Evolutionary conservation across 2,113 vertebrate genomes (phyloP).

Genomic region (Cochlearius cochlearius): DNA sequence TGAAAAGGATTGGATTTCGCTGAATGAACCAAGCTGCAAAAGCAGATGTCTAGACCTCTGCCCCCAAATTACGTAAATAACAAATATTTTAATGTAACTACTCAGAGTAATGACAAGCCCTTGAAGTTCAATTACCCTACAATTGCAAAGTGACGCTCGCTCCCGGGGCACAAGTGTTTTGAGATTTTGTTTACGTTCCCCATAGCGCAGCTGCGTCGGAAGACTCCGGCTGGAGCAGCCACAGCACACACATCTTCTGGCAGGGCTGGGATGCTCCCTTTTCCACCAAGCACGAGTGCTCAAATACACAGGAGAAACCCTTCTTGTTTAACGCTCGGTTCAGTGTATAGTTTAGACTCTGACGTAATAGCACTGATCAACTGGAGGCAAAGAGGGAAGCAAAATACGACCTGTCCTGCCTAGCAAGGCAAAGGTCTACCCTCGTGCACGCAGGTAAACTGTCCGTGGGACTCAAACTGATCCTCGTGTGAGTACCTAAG

Average conservation of each 20-base stretch:
- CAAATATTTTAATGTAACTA: not conserved
- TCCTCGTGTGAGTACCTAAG: not conserved
- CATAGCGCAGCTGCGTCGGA: not conserved
- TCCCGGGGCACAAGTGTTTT: not conserved
- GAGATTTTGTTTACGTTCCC: not conserved
- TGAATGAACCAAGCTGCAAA: not conserved
- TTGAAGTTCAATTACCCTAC: not conserved
- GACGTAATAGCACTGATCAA: not conserved
- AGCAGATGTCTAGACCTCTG: not conserved
- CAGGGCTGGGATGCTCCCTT: not conserved
- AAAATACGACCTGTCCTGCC: not conserved
- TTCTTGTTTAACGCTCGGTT: not conserved
- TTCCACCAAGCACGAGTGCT: rapidly evolving
- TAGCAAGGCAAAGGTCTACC: not conserved
- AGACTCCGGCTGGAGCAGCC: not conserved
- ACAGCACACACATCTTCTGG: not conserved
- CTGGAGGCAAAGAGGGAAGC: not conserved
- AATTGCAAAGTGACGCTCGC: not conserved
- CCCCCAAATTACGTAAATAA: not conserved
- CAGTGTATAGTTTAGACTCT: not conserved
- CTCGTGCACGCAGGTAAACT: rapidly evolving
- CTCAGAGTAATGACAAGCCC: not conserved
- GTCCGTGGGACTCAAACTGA: not conserved
- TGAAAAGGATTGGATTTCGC: not conserved
- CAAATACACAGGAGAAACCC: not conserved